These are phyloP conservation scores for Phragmatobia fuliginosa DNA, from an alignment of 2,888 invertebrate genomes.

Conservation along the genomic window DNA sequence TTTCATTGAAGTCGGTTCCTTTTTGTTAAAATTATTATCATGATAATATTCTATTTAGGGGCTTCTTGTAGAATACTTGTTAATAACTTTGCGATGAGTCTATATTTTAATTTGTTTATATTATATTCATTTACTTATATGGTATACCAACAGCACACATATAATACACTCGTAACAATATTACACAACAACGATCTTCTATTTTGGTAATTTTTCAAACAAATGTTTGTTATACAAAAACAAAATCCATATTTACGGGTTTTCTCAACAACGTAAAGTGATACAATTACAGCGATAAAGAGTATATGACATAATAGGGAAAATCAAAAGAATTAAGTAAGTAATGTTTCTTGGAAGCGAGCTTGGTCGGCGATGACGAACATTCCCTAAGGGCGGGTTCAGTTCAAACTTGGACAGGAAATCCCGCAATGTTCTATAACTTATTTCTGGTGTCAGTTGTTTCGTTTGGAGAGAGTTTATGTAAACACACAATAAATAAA, in stretches of 20 bases:
- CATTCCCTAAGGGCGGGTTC: slow-evolving; percentile 62
- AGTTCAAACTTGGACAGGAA: slow-evolving; percentile 58
- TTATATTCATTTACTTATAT: no score
- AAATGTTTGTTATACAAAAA: neutral
- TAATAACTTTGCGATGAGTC: no score
- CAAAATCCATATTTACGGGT: neutral
- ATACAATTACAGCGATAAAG: neutral
- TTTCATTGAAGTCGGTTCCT: neutral
- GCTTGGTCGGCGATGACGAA: slow-evolving; percentile 61
- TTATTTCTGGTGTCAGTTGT: slow-evolving; percentile 62
- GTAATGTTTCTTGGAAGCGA: slow-evolving; percentile 42
- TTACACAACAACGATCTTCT: no score
- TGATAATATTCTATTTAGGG: no score
- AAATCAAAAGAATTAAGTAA: slow-evolving; percentile 60
- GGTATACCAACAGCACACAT: no score
- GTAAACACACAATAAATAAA: slow-evolving; percentile 65
- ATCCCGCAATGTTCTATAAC: slow-evolving; percentile 60
- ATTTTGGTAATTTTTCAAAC: neutral
- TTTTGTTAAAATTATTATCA: no score
- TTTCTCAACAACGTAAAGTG: neutral
- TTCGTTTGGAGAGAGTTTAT: slow-evolving; percentile 65
- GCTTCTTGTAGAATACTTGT: neutral
- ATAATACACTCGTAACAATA: no score
- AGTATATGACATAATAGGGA: slow-evolving; percentile 44
- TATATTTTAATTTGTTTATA: no score